Base-by-base conservation (phyloP, 64 coral and sea anemone genomes). In the Hydrozoanthus tunicans region DNA sequence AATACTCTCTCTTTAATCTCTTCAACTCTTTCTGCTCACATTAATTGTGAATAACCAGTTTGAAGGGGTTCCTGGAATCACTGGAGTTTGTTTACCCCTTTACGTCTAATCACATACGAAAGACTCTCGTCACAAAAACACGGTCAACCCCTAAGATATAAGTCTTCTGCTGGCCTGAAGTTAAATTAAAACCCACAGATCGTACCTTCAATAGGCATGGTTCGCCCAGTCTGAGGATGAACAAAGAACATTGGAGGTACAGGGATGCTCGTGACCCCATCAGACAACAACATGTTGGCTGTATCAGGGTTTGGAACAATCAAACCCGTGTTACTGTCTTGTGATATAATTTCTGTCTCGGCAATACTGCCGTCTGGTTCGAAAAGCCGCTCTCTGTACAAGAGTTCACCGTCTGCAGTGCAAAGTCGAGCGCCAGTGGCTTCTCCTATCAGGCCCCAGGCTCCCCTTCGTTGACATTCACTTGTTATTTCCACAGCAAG, bases 191-290 rank as follows among this genome's bases (percentile, higher is more conserved):
- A 81, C 14, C 12, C 8, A 3, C 53, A 10, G 7, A 51, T 65
- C 27, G 25, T 85, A 93, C 94, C 96, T 95, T 98, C 96, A 32
- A 98, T 95, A 0, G 96, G 96, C 96, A 98, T 95, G 6, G 95
- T 94, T 9, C 79, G 63, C 57, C 74, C 96, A 17, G 92, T 95
- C 14, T 92, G 91, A 53, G 92, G 96, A 82, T 95, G 94, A 10
- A 98, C 79, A 67, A 95, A 98, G 80, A 98, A 98, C 79, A 92
- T 76, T 0, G 91, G 83, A 0, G 96, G 96, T 24, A 98, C 94
- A 32, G 96, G 96, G 25, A 98, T 90, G 15, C 92, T 93, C 4
- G 96, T 98, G 9, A 98, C 83, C 10, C 95, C 95, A 57, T 98
- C 96, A n/a, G 96, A 73, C 79, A 98, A 68, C 56, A 98, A 57